Evolutionary conservation across 2,888 invertebrate species (phyloP).

Genomic region (Serripes groenlandicus): DNA sequence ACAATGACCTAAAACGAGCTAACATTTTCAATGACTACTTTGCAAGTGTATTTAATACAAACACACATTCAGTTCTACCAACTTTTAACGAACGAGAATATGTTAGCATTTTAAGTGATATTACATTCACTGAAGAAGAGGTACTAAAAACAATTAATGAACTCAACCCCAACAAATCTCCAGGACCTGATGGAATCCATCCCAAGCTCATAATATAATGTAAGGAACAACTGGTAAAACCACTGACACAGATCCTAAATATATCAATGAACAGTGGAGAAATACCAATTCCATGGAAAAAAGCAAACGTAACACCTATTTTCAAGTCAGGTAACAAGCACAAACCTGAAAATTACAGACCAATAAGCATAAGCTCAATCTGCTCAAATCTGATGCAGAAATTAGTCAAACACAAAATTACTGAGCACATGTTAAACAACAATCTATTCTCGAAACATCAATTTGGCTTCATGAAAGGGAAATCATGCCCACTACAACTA

Average conservation of each 20-base stretch:
- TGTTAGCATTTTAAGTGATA: too few relatives aligned
- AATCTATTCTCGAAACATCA: too few relatives aligned
- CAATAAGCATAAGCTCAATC: not conserved
- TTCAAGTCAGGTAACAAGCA: conserved; percentile 1
- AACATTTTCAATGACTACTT: not conserved
- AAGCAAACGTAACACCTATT: not conserved
- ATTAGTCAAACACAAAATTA: too few relatives aligned
- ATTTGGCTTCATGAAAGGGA: too few relatives aligned
- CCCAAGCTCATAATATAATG: not conserved
- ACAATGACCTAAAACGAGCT: not conserved
- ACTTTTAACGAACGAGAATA: too few relatives aligned
- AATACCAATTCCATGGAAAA: not conserved
- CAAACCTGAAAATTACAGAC: not conserved
- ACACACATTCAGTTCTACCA: not conserved
- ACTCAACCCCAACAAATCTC: not conserved
- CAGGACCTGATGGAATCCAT: not conserved
- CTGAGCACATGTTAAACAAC: too few relatives aligned
- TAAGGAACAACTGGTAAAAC: not conserved
- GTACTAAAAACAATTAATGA: not conserved
- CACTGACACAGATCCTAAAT: not conserved
- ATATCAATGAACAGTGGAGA: not conserved
- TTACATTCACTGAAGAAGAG: not conserved
- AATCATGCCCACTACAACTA: too few relatives aligned
- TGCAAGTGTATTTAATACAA: not conserved
- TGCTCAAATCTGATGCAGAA: too few relatives aligned